A percentile compares a stretch with the other conserved stretches of the same genome.
Conservation (phyloP, 2,797 vertebrate genomes). For the Melanotaenia maccullochi region DNA sequence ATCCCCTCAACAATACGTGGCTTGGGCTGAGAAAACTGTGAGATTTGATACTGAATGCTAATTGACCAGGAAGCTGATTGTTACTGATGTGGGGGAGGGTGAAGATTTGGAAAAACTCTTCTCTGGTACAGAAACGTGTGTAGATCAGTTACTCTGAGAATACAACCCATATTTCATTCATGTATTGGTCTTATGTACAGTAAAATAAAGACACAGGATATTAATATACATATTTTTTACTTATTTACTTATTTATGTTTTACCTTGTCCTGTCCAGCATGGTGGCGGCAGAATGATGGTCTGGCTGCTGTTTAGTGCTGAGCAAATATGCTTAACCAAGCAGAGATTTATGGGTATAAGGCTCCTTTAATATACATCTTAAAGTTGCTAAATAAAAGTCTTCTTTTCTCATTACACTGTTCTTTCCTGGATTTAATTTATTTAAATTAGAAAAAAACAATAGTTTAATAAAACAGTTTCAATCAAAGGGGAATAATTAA, state of each 20-base stretch:
- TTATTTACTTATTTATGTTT: too few relatives aligned
- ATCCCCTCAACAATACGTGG: constrained; percentile 57
- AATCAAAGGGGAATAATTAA: neutral
- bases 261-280: too few relatives aligned
- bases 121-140: constrained; percentile 27
- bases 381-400: too few relatives aligned
- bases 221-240: too few relatives aligned
- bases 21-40: constrained; percentile 28
- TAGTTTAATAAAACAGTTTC: neutral
- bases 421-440: neutral
- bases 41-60: constrained; percentile 60
- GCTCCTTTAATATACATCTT: too few relatives aligned
- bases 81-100: constrained; percentile 36
- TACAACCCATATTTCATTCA: constrained; percentile 42
- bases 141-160: constrained; percentile 33
- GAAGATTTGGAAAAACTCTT: constrained; percentile 28
- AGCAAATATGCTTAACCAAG: too few relatives aligned
- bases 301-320: too few relatives aligned
- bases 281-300: too few relatives aligned
- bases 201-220: constrained; percentile 29
- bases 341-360: too few relatives aligned
- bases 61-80: constrained; percentile 69
- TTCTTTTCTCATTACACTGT: neutral
- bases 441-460: neutral
- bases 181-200: neutral